Percentiles rank a stretch among this genome's conserved stretches.
Evolutionary conservation across 2,797 vertebrate genomes (phyloP).

Genomic region (Rachycentron canadum): DNA sequence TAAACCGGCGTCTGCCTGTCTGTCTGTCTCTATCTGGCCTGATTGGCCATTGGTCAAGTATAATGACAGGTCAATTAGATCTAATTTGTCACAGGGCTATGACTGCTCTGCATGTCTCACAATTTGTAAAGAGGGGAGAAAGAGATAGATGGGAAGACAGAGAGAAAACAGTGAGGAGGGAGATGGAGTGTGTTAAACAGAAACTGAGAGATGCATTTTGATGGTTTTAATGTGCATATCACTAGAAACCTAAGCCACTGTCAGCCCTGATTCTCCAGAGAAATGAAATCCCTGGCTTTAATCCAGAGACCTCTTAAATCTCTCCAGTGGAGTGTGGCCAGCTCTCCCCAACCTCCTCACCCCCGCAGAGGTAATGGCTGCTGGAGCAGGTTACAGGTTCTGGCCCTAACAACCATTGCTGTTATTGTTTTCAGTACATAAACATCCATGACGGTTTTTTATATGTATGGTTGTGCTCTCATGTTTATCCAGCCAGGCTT

Average conservation of each 20-base stretch:
- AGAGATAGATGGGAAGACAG: slow-evolving; percentile 14
- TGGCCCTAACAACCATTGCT: slow-evolving; percentile 1
- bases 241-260: slow-evolving; percentile 46
- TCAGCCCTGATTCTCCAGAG: slow-evolving; percentile 59
- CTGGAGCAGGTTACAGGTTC: slow-evolving; percentile 32
- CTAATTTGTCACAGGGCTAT: slow-evolving; percentile 77
- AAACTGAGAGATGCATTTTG: slow-evolving; percentile 42
- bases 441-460: background rate
- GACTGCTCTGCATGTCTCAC: slow-evolving; percentile 87
- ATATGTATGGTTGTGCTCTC: background rate
- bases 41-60: slow-evolving; percentile 59
- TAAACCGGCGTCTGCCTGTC: slow-evolving; percentile 64
- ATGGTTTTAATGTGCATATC: slow-evolving; percentile 55
- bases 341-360: slow-evolving; percentile 33
- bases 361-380: slow-evolving; percentile 28
- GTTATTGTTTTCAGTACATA: background rate
- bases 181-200: background rate
- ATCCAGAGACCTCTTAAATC: slow-evolving; percentile 62
- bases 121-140: slow-evolving; percentile 77
- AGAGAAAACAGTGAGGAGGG: background rate
- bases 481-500: background rate
- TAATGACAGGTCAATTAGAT: slow-evolving; percentile 73
- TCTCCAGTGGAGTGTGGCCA: slow-evolving; percentile 37
- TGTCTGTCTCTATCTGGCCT: slow-evolving; percentile 58
- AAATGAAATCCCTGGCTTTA: slow-evolving; percentile 62